Percentiles rank a stretch among this genome's conserved stretches.
Evolutionary conservation across 35 echinoderm and acorn worm genomes (phyloP).

Genomic region (Acanthaster planci): DNA sequence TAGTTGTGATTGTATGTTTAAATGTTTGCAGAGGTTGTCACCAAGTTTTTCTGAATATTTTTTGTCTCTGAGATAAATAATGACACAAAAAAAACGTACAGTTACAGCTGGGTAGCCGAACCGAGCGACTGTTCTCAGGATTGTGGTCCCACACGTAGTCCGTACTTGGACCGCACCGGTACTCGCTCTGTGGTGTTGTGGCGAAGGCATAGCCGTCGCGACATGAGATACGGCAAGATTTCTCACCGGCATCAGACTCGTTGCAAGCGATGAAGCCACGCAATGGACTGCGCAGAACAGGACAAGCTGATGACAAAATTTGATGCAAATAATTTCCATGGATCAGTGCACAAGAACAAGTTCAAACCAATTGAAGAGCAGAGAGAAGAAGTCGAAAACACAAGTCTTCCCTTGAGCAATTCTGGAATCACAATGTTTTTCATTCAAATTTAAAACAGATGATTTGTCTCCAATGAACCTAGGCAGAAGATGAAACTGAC

Average conservation of each 20-base stretch:
- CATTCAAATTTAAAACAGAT: not conserved
- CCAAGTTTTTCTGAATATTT: no score
- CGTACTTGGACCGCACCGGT: constrained; percentile 22
- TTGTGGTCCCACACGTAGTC: constrained; percentile 32
- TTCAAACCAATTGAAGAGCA: not conserved
- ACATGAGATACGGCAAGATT: constrained; percentile 11
- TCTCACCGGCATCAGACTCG: not conserved
- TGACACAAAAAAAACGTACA: not conserved
- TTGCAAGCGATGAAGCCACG: constrained; percentile 20
- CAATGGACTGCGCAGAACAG: not conserved
- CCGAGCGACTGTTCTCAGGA: not conserved
- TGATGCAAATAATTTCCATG: not conserved
- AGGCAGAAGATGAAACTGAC: not conserved
- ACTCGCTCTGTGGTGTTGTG: constrained; percentile 1
- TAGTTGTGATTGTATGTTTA: no score
- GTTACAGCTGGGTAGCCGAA: not conserved
- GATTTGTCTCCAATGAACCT: not conserved
- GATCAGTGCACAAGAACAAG: not conserved
- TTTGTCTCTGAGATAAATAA: no score
- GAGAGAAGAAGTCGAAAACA: not conserved
- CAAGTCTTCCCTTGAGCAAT: not conserved
- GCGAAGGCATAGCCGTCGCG: not conserved
- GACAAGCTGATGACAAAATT: constrained; percentile 13
- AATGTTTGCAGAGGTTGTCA: no score
- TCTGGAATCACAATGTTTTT: not conserved